Conservation (phyloP, 2,888 invertebrate species). For the Eupithecia pulchellata region DNA sequence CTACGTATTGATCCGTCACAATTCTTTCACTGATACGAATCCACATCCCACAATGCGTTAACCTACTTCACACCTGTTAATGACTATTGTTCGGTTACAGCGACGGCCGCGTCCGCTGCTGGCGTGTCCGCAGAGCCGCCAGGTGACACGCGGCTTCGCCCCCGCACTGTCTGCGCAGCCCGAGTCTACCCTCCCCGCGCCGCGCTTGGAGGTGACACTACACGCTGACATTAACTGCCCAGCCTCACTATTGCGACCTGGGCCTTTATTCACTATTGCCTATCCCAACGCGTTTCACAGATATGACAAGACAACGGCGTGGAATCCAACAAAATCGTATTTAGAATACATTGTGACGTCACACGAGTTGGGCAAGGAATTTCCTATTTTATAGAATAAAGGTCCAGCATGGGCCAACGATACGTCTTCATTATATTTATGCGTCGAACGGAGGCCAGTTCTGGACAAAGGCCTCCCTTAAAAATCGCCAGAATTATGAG, state of each 20-base stretch:
- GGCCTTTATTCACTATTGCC: no score
- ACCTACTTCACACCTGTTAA: neutral
- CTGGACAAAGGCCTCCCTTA: neutral
- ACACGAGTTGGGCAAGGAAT: no score
- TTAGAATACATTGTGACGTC: no score
- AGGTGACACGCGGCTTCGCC: conserved; percentile 65
- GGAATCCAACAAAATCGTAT: no score
- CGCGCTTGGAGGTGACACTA: conserved; percentile 45
- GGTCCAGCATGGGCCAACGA: no score
- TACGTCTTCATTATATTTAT: no score
- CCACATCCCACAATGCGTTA: neutral
- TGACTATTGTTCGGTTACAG: conserved; percentile 48
- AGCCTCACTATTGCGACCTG: no score
- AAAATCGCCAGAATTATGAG: neutral
- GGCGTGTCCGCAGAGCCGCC: conserved; percentile 62
- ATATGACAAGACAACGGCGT: no score
- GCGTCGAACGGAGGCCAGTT: neutral
- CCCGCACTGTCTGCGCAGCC: conserved; percentile 26
- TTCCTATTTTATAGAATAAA: no score
- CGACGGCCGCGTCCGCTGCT: conserved; percentile 74
- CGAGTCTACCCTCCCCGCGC: conserved; percentile 27
- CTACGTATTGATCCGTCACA: no score
- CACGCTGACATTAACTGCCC: neutral
- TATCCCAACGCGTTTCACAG: no score
- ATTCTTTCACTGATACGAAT: no score